Evolutionary conservation across 2,888 invertebrate genomes (phyloP).

Genomic region (Patella caerulea): DNA sequence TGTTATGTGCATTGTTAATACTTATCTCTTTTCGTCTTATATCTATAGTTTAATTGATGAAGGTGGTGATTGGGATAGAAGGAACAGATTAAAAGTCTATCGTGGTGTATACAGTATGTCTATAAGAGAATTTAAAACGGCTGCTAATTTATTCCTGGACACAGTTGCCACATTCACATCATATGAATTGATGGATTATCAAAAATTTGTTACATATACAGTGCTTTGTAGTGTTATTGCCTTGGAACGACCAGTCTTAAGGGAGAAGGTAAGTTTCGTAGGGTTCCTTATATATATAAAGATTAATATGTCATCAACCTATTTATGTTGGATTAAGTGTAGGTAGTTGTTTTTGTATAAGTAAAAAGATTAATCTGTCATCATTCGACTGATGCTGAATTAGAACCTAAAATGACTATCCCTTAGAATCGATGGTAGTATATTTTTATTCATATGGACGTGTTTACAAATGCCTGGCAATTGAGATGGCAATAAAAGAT

Average conservation of each 20-base stretch:
- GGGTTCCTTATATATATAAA: no score
- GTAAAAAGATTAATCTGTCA: no score
- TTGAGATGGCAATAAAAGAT: not conserved
- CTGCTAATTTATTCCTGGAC: constrained; percentile 95
- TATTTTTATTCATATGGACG: no score
- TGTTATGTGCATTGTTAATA: not conserved
- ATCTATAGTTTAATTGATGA: constrained; percentile 83
- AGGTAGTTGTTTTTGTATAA: no score
- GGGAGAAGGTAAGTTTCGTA: constrained; percentile 78
- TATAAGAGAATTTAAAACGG: constrained; percentile 93
- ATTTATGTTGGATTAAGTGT: no score
- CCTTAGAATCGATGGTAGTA: no score
- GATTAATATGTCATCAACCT: no score
- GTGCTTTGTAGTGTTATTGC: constrained; percentile 88
- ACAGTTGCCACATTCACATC: constrained; percentile 99
- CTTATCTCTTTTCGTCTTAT: not conserved
- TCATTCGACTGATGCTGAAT: no score
- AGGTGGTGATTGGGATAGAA: constrained; percentile 99
- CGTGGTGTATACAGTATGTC: constrained; percentile 94
- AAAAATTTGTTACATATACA: constrained; percentile 85
- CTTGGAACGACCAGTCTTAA: constrained; percentile 83
- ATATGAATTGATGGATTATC: constrained; percentile 98
- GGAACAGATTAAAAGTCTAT: constrained; percentile 94
- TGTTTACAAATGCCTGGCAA: no score
- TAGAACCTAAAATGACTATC: no score